phyloP scores from a whole-genome alignment of 2,113 vertebrate genomes.

The Pterocles burchelli region DNA sequence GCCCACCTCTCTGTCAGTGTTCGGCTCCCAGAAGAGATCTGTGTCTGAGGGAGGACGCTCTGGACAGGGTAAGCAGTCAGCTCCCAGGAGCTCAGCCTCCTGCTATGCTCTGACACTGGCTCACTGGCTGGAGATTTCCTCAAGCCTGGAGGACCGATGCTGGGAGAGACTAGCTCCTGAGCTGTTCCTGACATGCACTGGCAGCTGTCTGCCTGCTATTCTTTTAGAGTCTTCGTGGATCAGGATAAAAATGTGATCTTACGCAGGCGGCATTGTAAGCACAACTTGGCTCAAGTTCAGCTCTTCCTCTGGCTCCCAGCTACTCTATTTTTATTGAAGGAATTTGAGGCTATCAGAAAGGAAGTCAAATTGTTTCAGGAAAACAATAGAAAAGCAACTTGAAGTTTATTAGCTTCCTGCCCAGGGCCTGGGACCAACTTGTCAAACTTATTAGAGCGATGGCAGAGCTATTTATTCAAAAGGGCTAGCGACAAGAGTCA shows the following conservation, averaged over 20 bases:
- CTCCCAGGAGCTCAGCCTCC: constrained; percentile 20
- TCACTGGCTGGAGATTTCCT: constrained; percentile 38
- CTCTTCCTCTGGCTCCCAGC: constrained; percentile 77
- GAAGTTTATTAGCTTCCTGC: constrained; percentile 80
- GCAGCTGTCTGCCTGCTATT: constrained; percentile 67
- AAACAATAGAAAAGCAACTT: constrained; percentile 89
- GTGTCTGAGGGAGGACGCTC: neutral
- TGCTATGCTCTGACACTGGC: neutral
- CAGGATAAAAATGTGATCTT: constrained; percentile 72
- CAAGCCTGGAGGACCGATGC: constrained; percentile 16
- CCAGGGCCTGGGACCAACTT: constrained; percentile 62
- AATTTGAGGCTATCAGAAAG: constrained; percentile 83
- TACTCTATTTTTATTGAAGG: constrained; percentile 86
- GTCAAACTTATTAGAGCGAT: constrained; percentile 65
- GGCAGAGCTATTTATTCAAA: constrained; percentile 75
- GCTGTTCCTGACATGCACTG: constrained; percentile 52
- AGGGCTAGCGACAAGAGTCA: constrained; percentile 44
- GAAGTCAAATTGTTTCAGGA: constrained; percentile 96
- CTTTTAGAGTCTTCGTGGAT: constrained; percentile 63
- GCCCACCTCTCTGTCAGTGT: constrained; percentile 1
- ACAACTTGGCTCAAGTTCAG: constrained; percentile 79
- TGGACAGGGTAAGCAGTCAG: neutral
- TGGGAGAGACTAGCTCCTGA: constrained; percentile 14
- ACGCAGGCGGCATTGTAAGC: constrained; percentile 74
- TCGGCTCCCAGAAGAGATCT: neutral